These are phyloP conservation scores for Cryptocephalus moraei DNA, from an alignment of 2,888 invertebrate species.

Conservation along the genomic window DNA sequence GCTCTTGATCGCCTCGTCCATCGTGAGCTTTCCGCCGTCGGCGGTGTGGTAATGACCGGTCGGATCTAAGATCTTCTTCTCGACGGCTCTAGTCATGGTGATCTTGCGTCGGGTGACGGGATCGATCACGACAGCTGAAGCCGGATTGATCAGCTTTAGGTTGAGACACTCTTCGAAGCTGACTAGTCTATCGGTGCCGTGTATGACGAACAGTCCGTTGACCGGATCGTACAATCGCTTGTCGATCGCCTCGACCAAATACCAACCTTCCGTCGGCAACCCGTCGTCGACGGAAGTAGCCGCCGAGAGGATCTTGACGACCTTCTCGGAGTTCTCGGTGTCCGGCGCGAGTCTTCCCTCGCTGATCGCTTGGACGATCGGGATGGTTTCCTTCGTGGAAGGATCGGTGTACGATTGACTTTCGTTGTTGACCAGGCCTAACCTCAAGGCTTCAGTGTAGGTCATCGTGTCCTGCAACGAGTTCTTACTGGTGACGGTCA, in stretches of 20 bases:
- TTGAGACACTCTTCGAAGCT: conserved; percentile 82
- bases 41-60: conserved; percentile 63
- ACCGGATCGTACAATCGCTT: conserved; percentile 73
- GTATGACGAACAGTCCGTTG: conserved; percentile 75
- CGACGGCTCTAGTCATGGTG: conserved; percentile 60
- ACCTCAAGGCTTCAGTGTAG: conserved; percentile 66
- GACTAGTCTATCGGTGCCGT: conserved; percentile 73
- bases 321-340: conserved; percentile 28
- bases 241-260: conserved; percentile 71
- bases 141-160: conserved; percentile 73
- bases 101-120: conserved; percentile 60
- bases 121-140: conserved; percentile 74
- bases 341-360: conserved; percentile 61
- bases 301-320: conserved; percentile 20
- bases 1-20: conserved; percentile 64
- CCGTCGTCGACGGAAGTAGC: conserved; percentile 29
- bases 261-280: conserved; percentile 76
- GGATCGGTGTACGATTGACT: conserved; percentile 70
- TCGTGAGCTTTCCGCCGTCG: conserved; percentile 46
- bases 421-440: conserved; percentile 70
- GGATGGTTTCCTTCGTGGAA: conserved; percentile 58
- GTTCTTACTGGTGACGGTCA: conserved; percentile 59
- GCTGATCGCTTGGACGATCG: conserved; percentile 67
- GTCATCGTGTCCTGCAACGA: conserved; percentile 55
- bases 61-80: conserved; percentile 66